A percentile compares a stretch with the other conserved stretches of the same genome.
Conservation (phyloP, 1,140 invertebrate genomes). For the Drosophila sechellia region DNA sequence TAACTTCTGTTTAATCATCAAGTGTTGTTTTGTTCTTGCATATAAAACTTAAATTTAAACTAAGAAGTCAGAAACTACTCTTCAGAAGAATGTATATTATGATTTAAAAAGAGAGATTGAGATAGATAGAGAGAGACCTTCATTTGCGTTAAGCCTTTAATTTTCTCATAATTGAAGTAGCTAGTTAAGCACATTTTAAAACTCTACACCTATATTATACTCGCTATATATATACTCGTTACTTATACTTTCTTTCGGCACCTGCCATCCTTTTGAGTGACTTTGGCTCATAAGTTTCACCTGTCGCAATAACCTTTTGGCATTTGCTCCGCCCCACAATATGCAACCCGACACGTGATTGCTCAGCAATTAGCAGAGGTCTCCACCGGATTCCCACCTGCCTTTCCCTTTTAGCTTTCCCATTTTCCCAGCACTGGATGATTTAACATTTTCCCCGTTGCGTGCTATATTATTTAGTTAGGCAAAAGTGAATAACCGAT, state of each 20-base stretch:
- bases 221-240: too few relatives aligned
- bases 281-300: conserved; percentile 7
- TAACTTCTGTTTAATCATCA: not conserved
- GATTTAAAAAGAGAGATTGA: too few relatives aligned
- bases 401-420: not conserved
- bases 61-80: too few relatives aligned
- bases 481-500: conserved; percentile 40
- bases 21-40: too few relatives aligned
- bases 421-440: conserved; percentile 24
- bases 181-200: too few relatives aligned
- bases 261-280: conserved; percentile 8
- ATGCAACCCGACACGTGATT: conserved; percentile 65
- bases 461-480: conserved; percentile 61
- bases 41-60: too few relatives aligned
- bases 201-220: not conserved
- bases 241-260: not conserved
- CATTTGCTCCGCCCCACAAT: conserved; percentile 16
- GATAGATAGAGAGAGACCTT: too few relatives aligned
- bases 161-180: not conserved
- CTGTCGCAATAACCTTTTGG: conserved; percentile 21
- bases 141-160: not conserved
- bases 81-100: too few relatives aligned
- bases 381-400: conserved; percentile 17
- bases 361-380: conserved; percentile 59
- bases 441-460: conserved; percentile 49